These are phyloP conservation scores for Cladopsammia gracilis DNA, from an alignment of 64 coral and sea anemone genomes.

Conservation along the genomic window DNA sequence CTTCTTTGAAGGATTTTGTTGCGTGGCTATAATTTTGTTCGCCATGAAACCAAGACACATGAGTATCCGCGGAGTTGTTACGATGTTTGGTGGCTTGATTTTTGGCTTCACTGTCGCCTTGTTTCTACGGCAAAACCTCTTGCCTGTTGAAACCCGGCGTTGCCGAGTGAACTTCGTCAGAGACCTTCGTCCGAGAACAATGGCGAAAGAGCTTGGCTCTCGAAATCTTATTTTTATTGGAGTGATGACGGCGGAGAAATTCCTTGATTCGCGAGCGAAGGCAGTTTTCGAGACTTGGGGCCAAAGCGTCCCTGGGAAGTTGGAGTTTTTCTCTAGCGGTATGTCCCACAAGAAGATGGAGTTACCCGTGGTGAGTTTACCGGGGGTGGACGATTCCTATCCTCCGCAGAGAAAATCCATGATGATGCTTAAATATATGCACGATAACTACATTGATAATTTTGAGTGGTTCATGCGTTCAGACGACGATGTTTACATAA, in stretches of 20 bases:
- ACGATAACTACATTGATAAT: slow-evolving; percentile 96
- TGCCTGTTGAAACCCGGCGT: slow-evolving; percentile 80
- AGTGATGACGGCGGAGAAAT: slow-evolving; percentile 96
- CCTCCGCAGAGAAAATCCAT: slow-evolving; percentile 96
- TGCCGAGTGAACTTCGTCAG: slow-evolving; percentile 89
- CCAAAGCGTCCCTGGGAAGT: slow-evolving; percentile 69
- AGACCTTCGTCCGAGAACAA: slow-evolving; percentile 78
- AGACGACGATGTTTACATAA: slow-evolving; percentile 98
- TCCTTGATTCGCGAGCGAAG: slow-evolving; percentile 88
- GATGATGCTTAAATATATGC: slow-evolving; percentile 99
- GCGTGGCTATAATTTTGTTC: neutral
- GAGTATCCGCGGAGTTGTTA: slow-evolving; percentile 85
- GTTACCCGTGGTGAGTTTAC: slow-evolving; percentile 87
- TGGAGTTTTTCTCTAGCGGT: slow-evolving; percentile 93
- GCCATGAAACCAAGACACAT: slow-evolving; percentile 81
- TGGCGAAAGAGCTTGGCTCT: slow-evolving; percentile 82
- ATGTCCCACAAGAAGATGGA: slow-evolving; percentile 75
- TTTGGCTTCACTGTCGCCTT: slow-evolving; percentile 85
- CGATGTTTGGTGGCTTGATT: slow-evolving; percentile 79
- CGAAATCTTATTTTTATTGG: slow-evolving; percentile 86
- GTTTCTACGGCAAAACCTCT: slow-evolving; percentile 79
- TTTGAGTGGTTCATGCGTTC: slow-evolving; percentile 98
- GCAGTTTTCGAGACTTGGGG: slow-evolving; percentile 97
- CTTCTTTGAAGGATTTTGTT: neutral
- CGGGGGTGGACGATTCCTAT: slow-evolving; percentile 91